These are phyloP conservation scores for Drosophila leontia DNA, from an alignment of 1,140 invertebrate species.

Conservation along the genomic window DNA sequence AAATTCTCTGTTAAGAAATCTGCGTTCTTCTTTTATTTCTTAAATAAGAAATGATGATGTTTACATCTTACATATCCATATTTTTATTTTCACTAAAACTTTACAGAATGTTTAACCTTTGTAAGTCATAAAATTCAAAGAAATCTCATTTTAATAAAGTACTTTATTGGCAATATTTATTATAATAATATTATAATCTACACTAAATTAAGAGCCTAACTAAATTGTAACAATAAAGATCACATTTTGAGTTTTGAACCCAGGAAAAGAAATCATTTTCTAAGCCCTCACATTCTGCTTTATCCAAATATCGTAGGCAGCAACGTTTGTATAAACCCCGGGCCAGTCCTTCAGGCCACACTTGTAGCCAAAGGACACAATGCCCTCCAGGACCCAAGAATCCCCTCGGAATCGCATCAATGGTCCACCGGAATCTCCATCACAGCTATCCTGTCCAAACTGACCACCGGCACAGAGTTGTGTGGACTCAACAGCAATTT, in stretches of 20 bases:
- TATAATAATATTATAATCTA: background rate
- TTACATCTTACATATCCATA: background rate
- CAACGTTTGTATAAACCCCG: conserved; percentile 86
- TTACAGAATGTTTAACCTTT: background rate
- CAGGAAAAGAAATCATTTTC: background rate
- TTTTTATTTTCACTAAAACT: background rate
- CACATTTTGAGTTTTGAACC: conserved; percentile 59
- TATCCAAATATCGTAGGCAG: conserved; percentile 86
- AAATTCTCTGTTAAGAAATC: background rate
- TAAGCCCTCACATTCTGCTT: conserved; percentile 65
- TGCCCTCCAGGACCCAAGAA: conserved; percentile 86
- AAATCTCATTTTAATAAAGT: background rate
- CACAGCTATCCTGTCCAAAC: conserved; percentile 87
- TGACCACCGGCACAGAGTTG: conserved; percentile 88
- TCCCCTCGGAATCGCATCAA: conserved; percentile 85
- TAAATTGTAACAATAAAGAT: conserved; percentile 35
- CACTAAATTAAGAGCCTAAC: background rate
- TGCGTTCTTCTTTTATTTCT: background rate
- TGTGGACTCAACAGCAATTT: conserved; percentile 56
- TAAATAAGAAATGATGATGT: background rate
- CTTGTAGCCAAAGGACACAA: conserved; percentile 86
- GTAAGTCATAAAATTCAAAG: no score
- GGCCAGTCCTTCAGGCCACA: conserved; percentile 85
- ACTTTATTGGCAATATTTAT: conserved; percentile 6
- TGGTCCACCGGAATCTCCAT: conserved; percentile 90